phyloP scores from a whole-genome alignment of 2,113 vertebrate genomes.

The Stigmatopora nigra region DNA sequence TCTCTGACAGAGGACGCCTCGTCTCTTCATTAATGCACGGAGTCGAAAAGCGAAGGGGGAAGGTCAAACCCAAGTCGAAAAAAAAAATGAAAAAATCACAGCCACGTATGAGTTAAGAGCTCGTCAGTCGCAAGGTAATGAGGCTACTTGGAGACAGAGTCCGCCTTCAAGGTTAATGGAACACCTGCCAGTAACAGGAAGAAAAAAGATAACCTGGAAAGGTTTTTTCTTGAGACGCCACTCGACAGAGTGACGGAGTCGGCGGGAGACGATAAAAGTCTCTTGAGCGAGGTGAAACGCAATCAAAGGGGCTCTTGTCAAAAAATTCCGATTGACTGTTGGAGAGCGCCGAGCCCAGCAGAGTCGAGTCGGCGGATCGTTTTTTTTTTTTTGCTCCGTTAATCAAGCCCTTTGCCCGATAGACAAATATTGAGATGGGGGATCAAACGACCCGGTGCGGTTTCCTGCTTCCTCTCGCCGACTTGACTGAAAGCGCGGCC shows the following conservation, averaged over 20 bases:
- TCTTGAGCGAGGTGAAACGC: constrained; percentile 25
- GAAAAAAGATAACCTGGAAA: constrained; percentile 4
- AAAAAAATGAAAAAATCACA: neutral
- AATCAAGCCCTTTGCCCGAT: neutral
- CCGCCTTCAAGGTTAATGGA: constrained; percentile 53
- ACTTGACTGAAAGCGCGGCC: constrained; percentile 34
- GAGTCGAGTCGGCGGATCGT: constrained; percentile 7
- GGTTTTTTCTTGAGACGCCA: constrained; percentile 5
- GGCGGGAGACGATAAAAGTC: neutral
- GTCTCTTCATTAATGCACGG: constrained; percentile 57
- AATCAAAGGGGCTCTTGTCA: constrained; percentile 3
- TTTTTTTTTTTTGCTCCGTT: constrained; percentile 31
- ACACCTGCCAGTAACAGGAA: constrained; percentile 30
- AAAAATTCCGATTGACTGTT: constrained; percentile 36
- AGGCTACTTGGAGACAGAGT: constrained; percentile 37
- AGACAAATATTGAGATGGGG: constrained; percentile 46
- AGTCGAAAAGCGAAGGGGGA: constrained; percentile 17
- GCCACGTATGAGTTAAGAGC: constrained; percentile 40
- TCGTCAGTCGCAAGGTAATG: constrained; percentile 51
- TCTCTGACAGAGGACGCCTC: constrained; percentile 40
- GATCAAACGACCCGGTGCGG: constrained; percentile 52
- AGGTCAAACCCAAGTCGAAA: neutral
- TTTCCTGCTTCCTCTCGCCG: constrained; percentile 42
- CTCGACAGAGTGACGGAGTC: constrained; percentile 14
- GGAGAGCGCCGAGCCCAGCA: constrained; percentile 9